Percentiles rank a stretch among this genome's conserved stretches.
These are phyloP conservation scores for Hetaerina titia DNA, from an alignment of 2,888 invertebrate species.

Conservation along the genomic window DNA sequence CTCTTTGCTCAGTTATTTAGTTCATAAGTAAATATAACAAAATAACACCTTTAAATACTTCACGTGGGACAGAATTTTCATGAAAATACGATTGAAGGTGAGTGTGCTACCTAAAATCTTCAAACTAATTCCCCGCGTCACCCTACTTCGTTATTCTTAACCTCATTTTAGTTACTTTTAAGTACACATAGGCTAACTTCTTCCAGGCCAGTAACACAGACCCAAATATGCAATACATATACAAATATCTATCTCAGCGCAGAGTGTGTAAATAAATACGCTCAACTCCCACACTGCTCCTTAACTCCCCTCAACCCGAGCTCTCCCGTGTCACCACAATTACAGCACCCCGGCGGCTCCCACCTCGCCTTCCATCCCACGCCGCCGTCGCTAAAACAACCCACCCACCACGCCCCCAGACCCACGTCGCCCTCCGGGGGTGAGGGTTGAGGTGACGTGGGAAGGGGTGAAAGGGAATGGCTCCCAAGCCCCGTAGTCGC, in stretches of 20 bases:
- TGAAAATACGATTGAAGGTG: neutral
- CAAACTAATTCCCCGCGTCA: neutral
- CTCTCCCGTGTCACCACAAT: constrained; percentile 32
- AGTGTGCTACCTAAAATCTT: neutral
- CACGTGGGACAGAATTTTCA: neutral
- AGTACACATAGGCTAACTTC: neutral
- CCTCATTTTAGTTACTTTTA: neutral
- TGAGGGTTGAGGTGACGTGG: neutral
- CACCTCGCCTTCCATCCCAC: neutral
- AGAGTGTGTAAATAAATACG: neutral
- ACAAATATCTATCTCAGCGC: neutral
- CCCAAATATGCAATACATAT: neutral
- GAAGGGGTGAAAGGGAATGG: neutral
- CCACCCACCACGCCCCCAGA: neutral
- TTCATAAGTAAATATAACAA: neutral
- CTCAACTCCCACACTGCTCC: constrained; percentile 21
- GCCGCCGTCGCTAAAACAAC: constrained; percentile 8
- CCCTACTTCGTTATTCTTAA: neutral
- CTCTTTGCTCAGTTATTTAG: neutral
- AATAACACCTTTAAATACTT: neutral
- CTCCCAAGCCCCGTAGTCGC: constrained; percentile 26
- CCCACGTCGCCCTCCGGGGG: neutral
- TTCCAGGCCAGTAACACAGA: neutral
- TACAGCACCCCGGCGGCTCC: neutral
- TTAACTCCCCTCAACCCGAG: neutral